phyloP scores from a whole-genome alignment of 2,888 invertebrate genomes.

The Apotomis capreana region DNA sequence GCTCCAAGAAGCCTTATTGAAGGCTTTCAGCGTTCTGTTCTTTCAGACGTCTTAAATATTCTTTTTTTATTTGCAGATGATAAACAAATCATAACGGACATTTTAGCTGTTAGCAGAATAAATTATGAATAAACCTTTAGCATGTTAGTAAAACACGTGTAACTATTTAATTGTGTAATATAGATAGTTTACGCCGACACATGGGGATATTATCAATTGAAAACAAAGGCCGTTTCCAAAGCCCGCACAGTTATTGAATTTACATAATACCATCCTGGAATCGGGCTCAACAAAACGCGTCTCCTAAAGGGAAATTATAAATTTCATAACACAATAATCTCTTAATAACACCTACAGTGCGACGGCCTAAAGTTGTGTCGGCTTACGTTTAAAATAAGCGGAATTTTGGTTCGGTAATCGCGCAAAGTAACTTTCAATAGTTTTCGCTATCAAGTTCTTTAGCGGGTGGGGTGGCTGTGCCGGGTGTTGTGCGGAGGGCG shows the following conservation, averaged over 20 bases:
- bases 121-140: no score
- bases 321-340: constrained; percentile 71
- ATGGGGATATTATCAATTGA: constrained; percentile 50
- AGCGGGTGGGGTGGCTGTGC: constrained; percentile 50
- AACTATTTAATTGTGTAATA: background rate
- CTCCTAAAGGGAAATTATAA: constrained; percentile 62
- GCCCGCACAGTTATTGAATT: constrained; percentile 63
- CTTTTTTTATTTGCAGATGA: constrained; percentile 17
- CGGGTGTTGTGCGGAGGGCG: constrained; percentile 51
- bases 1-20: constrained; percentile 54
- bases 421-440: constrained; percentile 76
- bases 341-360: constrained; percentile 60
- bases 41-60: constrained; percentile 33
- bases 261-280: constrained; percentile 67
- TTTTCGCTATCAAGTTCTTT: constrained; percentile 67
- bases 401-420: constrained; percentile 60
- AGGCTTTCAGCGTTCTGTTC: constrained; percentile 45
- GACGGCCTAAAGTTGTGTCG: constrained; percentile 49
- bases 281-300: constrained; percentile 58
- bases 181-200: background rate
- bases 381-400: constrained; percentile 60
- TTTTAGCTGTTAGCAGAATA: background rate
- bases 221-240: constrained; percentile 60
- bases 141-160: background rate
- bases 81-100: constrained; percentile 4